phyloP scores from a whole-genome alignment of 1,140 invertebrate genomes.

The Megathymus violae region DNA sequence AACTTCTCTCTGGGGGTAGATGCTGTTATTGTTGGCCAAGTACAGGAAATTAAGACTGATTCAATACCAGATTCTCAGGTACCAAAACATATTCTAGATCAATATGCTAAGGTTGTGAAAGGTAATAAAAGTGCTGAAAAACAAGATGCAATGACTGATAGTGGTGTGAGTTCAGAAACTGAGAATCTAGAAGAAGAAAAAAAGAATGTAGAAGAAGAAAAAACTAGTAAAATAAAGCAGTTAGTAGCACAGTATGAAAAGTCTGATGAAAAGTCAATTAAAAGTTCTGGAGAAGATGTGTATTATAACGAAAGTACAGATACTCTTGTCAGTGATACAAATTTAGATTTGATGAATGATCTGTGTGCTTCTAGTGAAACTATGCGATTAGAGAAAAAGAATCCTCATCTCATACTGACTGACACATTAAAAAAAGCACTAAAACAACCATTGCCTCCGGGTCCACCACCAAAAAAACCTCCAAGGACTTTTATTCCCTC shows the following conservation, averaged over 20 bases:
- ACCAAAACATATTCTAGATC: constrained; percentile 77
- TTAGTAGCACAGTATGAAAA: constrained; percentile 63
- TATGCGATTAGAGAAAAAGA: constrained; percentile 69
- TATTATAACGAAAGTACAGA: constrained; percentile 10
- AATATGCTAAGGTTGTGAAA: constrained; percentile 82
- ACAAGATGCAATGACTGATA: constrained; percentile 75
- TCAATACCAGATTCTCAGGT: constrained; percentile 72
- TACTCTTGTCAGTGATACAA: constrained; percentile 37
- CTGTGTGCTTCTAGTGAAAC: constrained; percentile 72
- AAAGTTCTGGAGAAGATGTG: neutral
- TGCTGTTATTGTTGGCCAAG: constrained; percentile 44
- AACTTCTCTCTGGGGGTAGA: constrained; percentile 55
- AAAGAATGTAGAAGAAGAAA: constrained; percentile 74
- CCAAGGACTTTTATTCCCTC: constrained; percentile 85
- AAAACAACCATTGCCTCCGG: constrained; percentile 85
- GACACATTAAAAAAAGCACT: constrained; percentile 86
- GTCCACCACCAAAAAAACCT: constrained; percentile 89
- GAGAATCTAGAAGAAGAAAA: too few relatives aligned
- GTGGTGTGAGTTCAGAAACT: constrained; percentile 81
- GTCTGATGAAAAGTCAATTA: constrained; percentile 26
- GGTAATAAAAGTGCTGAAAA: constrained; percentile 69
- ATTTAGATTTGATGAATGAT: constrained; percentile 63
- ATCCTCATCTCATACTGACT: constrained; percentile 76
- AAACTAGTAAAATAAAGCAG: constrained; percentile 54
- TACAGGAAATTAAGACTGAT: constrained; percentile 38